A percentile compares a stretch with the other conserved stretches of the same genome.
These are phyloP conservation scores for Hololepta plana DNA, from an alignment of 2,888 invertebrate genomes.

Conservation along the genomic window DNA sequence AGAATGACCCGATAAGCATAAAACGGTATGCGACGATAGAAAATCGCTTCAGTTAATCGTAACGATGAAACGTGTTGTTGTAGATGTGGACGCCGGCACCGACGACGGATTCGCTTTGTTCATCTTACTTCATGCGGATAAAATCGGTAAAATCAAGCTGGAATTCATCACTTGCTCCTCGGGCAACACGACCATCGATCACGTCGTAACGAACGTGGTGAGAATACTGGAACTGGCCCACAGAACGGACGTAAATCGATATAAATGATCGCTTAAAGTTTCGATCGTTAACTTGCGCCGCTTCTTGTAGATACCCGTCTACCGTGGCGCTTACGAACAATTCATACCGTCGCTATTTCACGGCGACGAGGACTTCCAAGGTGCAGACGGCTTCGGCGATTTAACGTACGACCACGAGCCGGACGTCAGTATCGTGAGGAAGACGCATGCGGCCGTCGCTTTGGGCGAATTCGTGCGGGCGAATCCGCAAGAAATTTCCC, in stretches of 20 bases:
- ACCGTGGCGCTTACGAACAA: constrained; percentile 38
- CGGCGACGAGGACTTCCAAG: constrained; percentile 27
- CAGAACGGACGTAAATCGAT: constrained; percentile 37
- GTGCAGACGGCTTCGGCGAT: constrained; percentile 58
- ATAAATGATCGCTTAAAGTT: neutral
- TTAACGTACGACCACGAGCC: constrained; percentile 16
- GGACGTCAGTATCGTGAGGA: constrained; percentile 14
- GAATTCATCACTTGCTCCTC: constrained; percentile 53
- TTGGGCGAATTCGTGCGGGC: constrained; percentile 38
- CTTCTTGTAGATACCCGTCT: constrained; percentile 46
- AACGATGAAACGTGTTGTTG: too few relatives aligned
- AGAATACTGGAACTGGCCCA: constrained; percentile 39
- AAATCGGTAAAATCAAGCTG: constrained; percentile 27
- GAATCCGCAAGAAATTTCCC: constrained; percentile 35
- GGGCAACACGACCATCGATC: constrained; percentile 50
- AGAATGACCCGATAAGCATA: too few relatives aligned
- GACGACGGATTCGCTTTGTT: constrained; percentile 44
- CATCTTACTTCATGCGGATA: constrained; percentile 33
- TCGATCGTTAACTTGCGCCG: constrained; percentile 3
- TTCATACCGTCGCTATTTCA: constrained; percentile 22
- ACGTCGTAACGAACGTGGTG: constrained; percentile 48
- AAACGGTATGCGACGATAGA: too few relatives aligned
- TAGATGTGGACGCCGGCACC: constrained; percentile 41
- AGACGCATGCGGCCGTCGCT: constrained; percentile 33
- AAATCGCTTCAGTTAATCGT: too few relatives aligned